These are phyloP conservation scores for Mycalesis mineus DNA, from an alignment of 2,888 invertebrate genomes.

Conservation along the genomic window DNA sequence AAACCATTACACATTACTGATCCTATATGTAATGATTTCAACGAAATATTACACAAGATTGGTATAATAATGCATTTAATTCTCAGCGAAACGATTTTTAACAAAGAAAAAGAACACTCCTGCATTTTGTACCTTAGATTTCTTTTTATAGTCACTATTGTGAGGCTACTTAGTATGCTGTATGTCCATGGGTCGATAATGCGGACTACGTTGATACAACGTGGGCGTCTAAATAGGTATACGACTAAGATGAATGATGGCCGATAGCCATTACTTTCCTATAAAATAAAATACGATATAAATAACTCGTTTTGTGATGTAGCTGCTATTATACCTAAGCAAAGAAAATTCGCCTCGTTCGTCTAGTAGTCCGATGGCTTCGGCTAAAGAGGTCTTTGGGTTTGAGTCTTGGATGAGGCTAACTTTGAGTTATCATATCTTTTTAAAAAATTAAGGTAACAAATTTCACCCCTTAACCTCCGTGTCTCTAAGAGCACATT, in stretches of 20 bases:
- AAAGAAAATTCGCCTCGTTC: no score
- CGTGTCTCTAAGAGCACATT: no score
- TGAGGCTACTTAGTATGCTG: slow-evolving; percentile 56
- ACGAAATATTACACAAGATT: no score
- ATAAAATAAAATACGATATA: background rate
- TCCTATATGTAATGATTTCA: no score
- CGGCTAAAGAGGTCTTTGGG: no score
- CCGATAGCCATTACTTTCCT: background rate
- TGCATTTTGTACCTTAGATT: background rate
- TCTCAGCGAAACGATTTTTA: background rate
- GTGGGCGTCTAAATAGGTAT: slow-evolving; percentile 49
- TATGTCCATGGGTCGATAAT: slow-evolving; percentile 39
- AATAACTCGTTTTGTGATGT: slow-evolving; percentile 42
- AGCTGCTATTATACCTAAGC: slow-evolving; percentile 31
- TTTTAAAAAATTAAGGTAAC: no score
- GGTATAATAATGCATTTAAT: background rate
- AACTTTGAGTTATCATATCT: no score
- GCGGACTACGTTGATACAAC: slow-evolving; percentile 44
- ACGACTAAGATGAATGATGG: slow-evolving; percentile 9
- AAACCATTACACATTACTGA: no score
- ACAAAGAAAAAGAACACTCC: background rate
- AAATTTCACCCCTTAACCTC: no score
- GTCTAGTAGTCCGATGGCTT: no score
- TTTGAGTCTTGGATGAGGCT: no score
- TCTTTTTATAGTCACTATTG: slow-evolving; percentile 48